A percentile compares a stretch with the other conserved stretches of the same genome.
phyloP scores from a whole-genome alignment of 2,113 vertebrate species.

The Polypterus bichir region DNA sequence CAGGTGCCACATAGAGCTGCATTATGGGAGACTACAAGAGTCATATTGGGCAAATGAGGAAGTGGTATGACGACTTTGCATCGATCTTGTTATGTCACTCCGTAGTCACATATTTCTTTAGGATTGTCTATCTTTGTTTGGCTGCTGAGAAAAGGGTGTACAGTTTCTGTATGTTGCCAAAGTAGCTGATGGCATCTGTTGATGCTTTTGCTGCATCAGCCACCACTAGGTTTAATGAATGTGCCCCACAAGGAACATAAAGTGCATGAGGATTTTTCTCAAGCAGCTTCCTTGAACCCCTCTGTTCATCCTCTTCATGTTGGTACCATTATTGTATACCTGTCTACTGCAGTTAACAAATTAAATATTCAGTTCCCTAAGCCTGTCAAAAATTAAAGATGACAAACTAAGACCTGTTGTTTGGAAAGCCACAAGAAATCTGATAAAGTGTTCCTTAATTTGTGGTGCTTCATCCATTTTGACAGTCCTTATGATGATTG shows the following conservation, averaged over 20 bases:
- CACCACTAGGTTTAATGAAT: slow-evolving; percentile 17
- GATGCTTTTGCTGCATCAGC: slow-evolving; percentile 16
- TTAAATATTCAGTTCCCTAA: slow-evolving; percentile 1
- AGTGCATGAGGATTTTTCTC: slow-evolving; percentile 9
- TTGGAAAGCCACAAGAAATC: slow-evolving; percentile 2
- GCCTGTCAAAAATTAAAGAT: background rate
- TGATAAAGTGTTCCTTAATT: slow-evolving; percentile 3
- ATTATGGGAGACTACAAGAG: too few relatives aligned
- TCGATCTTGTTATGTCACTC: too few relatives aligned
- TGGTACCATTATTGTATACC: slow-evolving; percentile 3
- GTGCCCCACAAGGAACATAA: slow-evolving; percentile 16
- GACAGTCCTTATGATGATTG: slow-evolving; percentile 5
- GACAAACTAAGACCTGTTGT: slow-evolving; percentile 8
- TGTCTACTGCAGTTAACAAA: slow-evolving; percentile 7
- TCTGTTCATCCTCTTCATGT: background rate
- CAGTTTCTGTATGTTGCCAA: background rate
- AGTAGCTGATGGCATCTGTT: slow-evolving; percentile 13
- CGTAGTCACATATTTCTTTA: too few relatives aligned
- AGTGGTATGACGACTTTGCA: too few relatives aligned
- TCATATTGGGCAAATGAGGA: too few relatives aligned
- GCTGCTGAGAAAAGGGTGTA: too few relatives aligned
- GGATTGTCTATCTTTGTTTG: too few relatives aligned
- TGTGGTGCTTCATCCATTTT: slow-evolving; percentile 5
- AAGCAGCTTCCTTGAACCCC: background rate
- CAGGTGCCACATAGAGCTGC: too few relatives aligned